These are phyloP conservation scores for Atherinosoma microstoma DNA, from an alignment of 2,797 vertebrate species.

Conservation along the genomic window DNA sequence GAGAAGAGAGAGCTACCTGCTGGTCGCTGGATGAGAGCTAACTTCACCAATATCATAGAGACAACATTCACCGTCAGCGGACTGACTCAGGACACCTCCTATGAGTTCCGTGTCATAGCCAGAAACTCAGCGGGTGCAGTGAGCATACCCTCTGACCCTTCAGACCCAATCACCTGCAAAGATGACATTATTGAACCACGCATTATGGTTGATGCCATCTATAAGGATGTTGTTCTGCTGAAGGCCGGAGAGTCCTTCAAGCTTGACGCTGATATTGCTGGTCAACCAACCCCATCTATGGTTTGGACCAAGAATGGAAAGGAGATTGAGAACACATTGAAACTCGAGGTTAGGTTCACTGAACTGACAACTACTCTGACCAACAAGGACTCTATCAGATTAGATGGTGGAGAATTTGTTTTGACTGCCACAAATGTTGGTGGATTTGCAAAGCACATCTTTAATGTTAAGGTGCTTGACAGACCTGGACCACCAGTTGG, in stretches of 20 bases:
- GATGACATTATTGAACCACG: conserved; percentile 95
- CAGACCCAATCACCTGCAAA: conserved; percentile 94
- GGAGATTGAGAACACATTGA: conserved; percentile 92
- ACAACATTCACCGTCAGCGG: conserved; percentile 96
- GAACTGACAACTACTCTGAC: conserved; percentile 91
- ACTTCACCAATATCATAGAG: conserved; percentile 97
- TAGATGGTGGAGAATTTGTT: conserved; percentile 92
- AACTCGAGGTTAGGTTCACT: conserved; percentile 91
- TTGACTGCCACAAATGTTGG: conserved; percentile 96
- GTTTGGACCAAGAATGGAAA: conserved; percentile 96
- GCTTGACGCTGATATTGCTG: conserved; percentile 95
- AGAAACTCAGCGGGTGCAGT: conserved; percentile 95
- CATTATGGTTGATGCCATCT: conserved; percentile 96
- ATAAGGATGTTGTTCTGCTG: conserved; percentile 90
- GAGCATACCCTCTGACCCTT: conserved; percentile 93
- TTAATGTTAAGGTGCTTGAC: conserved; percentile 96
- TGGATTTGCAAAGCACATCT: conserved; percentile 96
- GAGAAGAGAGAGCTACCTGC: conserved; percentile 94
- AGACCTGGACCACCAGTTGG: conserved; percentile 94
- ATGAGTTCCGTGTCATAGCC: conserved; percentile 95
- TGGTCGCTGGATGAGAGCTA: conserved; percentile 96
- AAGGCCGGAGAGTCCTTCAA: conserved; percentile 95
- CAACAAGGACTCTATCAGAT: conserved; percentile 94
- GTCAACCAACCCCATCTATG: conserved; percentile 93
- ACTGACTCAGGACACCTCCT: conserved; percentile 92